Conservation (phyloP, 2,113 vertebrate species). For the Pseudorectes ferrugineus region DNA sequence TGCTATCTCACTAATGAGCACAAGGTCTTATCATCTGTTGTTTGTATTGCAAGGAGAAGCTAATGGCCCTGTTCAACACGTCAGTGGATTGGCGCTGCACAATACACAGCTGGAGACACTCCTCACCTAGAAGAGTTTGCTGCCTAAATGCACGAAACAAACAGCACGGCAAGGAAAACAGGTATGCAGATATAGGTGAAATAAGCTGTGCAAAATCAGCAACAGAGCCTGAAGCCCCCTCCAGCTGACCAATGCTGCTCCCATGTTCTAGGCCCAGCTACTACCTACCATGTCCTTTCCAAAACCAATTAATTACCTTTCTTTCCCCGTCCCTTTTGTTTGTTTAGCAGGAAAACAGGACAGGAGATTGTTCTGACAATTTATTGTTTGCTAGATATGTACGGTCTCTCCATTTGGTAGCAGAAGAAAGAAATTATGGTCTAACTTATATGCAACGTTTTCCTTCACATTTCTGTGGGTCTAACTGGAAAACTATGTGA, state of each 20-base stretch:
- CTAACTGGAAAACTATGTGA: not conserved
- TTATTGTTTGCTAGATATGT: not conserved
- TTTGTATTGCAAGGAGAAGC: not conserved
- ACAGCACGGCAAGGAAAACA: not conserved
- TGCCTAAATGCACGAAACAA: not conserved
- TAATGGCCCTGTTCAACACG: not conserved
- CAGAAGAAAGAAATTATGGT: not conserved
- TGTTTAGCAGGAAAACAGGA: not conserved
- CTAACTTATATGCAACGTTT: fast-evolving
- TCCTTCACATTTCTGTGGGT: not conserved
- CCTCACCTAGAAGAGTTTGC: not conserved
- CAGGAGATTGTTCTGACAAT: not conserved
- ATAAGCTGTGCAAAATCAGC: not conserved
- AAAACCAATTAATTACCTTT: not conserved
- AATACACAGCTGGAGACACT: not conserved
- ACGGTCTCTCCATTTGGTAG: not conserved
- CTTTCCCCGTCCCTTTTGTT: too few species aligned
- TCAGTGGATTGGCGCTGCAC: fast-evolving
- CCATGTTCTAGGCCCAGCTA: not conserved
- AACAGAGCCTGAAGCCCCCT: not conserved
- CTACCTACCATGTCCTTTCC: too few species aligned
- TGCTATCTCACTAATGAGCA: not conserved
- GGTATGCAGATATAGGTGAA: not conserved
- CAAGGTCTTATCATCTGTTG: not conserved
- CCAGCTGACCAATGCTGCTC: not conserved